These are phyloP conservation scores for Galerucella calmariensis DNA, from an alignment of 2,888 invertebrate species.

Conservation along the genomic window DNA sequence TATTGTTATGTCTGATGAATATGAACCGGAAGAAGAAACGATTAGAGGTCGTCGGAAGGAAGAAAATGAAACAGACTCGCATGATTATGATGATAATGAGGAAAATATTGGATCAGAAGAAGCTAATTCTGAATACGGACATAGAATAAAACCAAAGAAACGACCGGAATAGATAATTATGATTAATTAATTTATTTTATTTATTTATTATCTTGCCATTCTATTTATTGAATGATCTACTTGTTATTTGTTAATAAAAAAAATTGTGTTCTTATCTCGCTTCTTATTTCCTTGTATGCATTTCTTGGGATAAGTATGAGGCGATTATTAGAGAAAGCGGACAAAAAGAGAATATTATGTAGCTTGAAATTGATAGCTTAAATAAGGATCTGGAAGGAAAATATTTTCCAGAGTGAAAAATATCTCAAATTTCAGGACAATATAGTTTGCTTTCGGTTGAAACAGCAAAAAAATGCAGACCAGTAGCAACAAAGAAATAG, in stretches of 20 bases:
- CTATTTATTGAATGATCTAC: conserved; percentile 33
- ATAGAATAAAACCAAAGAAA: conserved; percentile 52
- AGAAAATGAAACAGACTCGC: conserved; percentile 40
- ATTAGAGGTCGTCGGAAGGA: conserved; percentile 45
- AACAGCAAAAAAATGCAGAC: no score
- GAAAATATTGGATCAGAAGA: conserved; percentile 38
- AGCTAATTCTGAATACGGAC: conserved; percentile 48
- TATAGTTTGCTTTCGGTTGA: no score
- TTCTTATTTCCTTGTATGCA: no score
- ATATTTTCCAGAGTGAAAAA: no score
- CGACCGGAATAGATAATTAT: conserved; percentile 24
- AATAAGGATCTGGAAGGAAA: no score
- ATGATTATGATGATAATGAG: conserved; percentile 53
- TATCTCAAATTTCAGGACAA: no score
- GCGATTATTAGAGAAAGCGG: no score
- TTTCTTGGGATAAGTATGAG: no score
- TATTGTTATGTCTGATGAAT: conserved; percentile 67
- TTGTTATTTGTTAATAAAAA: conserved; percentile 38
- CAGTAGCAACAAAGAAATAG: no score
- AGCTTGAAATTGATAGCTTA: no score
- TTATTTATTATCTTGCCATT: conserved; percentile 46
- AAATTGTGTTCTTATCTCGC: not conserved
- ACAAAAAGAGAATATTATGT: no score
- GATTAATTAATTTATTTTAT: conserved; percentile 46
- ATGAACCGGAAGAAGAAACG: conserved; percentile 36